Evolutionary conservation across 2,888 invertebrate species (phyloP), one percentile per base, ranked within the genome.

Genomic region (Creontiades dilutus): DNA sequence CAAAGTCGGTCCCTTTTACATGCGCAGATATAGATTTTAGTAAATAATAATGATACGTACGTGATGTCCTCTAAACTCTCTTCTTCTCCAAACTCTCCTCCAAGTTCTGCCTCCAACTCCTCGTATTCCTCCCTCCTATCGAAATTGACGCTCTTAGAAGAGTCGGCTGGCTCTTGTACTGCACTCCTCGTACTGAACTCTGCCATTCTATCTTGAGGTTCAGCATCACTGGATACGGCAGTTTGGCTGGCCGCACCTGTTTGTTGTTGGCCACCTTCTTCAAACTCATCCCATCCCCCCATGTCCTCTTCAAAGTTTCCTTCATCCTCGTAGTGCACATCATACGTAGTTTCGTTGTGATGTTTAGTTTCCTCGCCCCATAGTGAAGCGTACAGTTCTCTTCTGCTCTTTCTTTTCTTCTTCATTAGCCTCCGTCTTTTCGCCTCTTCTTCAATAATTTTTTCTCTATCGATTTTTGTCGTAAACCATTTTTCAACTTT

Each of bases 401-500:
- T 68, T 19, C 68, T 68, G 12, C 23, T 13, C 12, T 19, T 7
- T 61, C 11, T 61, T 23, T 68, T 68, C 27, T 68, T 68, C 68
- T 23, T 68, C 9, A 68, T 12, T 7, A 23, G 68, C 13, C 68
- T 68, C 13, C 23, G 68, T 19, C 68, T 23, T 68, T 13, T 68
- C 13, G 19, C 68, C 27, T 52, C 82, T 23, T 52, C 82, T 48
- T 82, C 48, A 9, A 47, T 82, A 27, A 19, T 48, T 52, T 82
- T 52, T 48, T 82, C 82, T 52, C 78, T 78, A n/a, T 78, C 37
- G 12, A 68, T 23, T 23, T 68, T 68, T 23, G 23, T 23, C 13
- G 23, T 23, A 11, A 68, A 23, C 68, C 68, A 68, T 68, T 68
- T 68, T 19, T 68, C 68, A 23, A 68, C 19, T 68, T 68, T 68